Base-by-base conservation (phyloP, 1,140 invertebrate species). In the Tetranychus urticae region DNA sequence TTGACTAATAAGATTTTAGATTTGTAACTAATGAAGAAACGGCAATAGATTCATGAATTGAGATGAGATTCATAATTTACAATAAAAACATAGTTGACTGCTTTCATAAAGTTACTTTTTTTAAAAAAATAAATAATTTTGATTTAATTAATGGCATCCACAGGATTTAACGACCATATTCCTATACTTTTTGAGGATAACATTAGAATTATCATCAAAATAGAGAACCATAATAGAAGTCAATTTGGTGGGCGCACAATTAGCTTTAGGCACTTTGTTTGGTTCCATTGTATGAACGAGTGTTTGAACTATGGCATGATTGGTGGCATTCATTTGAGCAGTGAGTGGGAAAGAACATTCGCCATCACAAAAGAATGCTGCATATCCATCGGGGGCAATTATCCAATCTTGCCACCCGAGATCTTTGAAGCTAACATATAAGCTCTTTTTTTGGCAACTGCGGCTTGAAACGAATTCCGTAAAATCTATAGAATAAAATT, bases 271-370 rank as follows among this genome's bases (percentile, higher is more conserved):
- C 67, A 92, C 87, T 63, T 83, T 80, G 61, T 78, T 79, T 34
- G 88, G 86, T 71, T 90, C 85, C 69, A 90, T 82, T 60, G 85
- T 87, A 74, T 97, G 88, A 63, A 97, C 86, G 67, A 97, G 77
- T 59, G 86, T 92, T 77, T 98, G 94, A 62, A 99, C 86, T 67
- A 97, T 92, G 39, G 94, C 93, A 75, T 98, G 94, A 72, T 98
- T 97, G 36, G 93, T 97, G 36, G 89, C 82, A 74, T 97, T 97
- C 12, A 96, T 71, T 72, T 96, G 87, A 67, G 92, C 86, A 35
- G 85, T 79, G 61, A 97, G 74, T 2, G 92, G 91, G 69, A 88
- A 94, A 7, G 83, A 83, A 74, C 93, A 97, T 67, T 91, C 85
- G 3, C 94, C 93, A 66, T 86, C 80, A 73, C 93, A 98, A 72